A percentile compares a stretch with the other conserved stretches of the same genome.
Evolutionary conservation across 1,140 invertebrate genomes (phyloP).

Genomic region (Formica exsecta): DNA sequence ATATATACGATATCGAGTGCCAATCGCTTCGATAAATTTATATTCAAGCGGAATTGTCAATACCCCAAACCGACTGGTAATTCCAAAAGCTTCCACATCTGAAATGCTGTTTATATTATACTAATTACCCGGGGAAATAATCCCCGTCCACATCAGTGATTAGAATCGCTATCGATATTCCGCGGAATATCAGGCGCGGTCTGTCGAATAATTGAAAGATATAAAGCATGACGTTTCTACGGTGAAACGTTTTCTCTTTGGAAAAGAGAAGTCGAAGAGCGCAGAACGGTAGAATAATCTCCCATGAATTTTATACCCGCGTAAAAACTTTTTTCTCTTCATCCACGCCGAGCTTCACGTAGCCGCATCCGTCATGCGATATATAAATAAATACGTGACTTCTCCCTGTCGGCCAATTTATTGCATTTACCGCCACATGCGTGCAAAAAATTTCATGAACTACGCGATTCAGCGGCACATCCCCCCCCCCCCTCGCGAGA

Average conservation of each 20-base stretch:
- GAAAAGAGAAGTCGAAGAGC: neutral
- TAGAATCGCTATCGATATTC: neutral
- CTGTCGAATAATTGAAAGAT: constrained; percentile 21
- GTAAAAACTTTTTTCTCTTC: constrained; percentile 5
- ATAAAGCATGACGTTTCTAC: neutral
- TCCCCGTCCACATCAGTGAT: neutral
- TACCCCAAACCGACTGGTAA: constrained; percentile 2
- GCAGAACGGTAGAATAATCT: constrained; percentile 22
- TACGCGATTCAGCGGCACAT: neutral
- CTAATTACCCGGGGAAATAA: constrained; percentile 41
- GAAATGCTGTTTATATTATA: constrained; percentile 34
- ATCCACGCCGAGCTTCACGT: neutral
- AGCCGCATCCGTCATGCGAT: constrained; percentile 45
- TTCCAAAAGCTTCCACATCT: constrained; percentile 1
- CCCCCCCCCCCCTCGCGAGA: neutral
- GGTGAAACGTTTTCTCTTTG: too few relatives aligned
- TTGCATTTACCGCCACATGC: constrained; percentile 27
- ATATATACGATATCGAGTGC: constrained; percentile 8
- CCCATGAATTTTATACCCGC: constrained; percentile 26
- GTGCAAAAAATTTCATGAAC: neutral
- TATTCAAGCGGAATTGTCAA: constrained; percentile 17
- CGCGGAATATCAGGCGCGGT: neutral
- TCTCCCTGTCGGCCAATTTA: constrained; percentile 22
- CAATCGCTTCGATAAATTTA: constrained; percentile 39
- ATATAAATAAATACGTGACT: constrained; percentile 53